phyloP scores from a whole-genome alignment of 2,888 invertebrate genomes.

The Phasia obesa region DNA sequence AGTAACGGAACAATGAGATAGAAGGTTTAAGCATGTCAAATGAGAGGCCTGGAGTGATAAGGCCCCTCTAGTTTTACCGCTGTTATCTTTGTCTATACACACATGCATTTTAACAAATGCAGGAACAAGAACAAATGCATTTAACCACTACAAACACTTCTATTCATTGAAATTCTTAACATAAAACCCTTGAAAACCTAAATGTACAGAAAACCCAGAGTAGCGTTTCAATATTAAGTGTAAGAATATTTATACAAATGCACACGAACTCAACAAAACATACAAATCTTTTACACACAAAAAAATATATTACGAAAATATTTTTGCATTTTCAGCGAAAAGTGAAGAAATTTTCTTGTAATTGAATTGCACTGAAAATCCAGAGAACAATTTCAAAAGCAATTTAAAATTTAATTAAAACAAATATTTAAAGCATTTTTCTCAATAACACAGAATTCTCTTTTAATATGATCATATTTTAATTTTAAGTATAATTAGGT shows the following conservation, averaged over 20 bases:
- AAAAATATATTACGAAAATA: neutral
- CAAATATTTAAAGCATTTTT: too few relatives aligned
- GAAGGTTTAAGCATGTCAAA: too few relatives aligned
- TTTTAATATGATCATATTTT: too few relatives aligned
- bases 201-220: slow-evolving; percentile 62
- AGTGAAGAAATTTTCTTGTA: neutral
- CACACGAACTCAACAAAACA: neutral
- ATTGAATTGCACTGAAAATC: neutral
- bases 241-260: neutral
- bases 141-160: slow-evolving; percentile 64
- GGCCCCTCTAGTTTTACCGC: too few relatives aligned
- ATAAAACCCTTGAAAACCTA: slow-evolving; percentile 65
- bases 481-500: too few relatives aligned
- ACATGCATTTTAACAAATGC: neutral
- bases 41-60: too few relatives aligned
- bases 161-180: slow-evolving; percentile 53
- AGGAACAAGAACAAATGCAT: slow-evolving; percentile 45
- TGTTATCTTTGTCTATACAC: too few relatives aligned
- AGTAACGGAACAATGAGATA: too few relatives aligned
- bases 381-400: too few relatives aligned
- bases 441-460: too few relatives aligned
- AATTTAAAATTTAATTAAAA: too few relatives aligned
- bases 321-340: neutral
- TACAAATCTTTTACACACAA: slow-evolving; percentile 2
- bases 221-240: slow-evolving; percentile 40